Evolutionary conservation across 2,888 invertebrate species (phyloP), one percentile per base, ranked within the genome.

Genomic region (Arrhopalites spinosus): DNA sequence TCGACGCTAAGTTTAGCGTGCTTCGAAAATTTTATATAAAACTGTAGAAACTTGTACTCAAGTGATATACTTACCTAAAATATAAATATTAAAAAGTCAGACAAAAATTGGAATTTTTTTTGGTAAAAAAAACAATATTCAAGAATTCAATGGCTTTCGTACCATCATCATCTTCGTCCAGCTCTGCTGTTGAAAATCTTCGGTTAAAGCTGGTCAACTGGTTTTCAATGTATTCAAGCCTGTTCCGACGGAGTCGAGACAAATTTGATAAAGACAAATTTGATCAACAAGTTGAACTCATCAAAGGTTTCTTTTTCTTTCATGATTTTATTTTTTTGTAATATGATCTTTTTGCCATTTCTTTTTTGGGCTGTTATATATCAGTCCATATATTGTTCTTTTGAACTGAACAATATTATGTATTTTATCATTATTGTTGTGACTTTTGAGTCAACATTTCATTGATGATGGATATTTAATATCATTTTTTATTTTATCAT

Each of bases 251-350:
- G 45, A 72, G 68, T 17, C 75, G 77, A 29, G 73, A 23, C 3
- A n/a, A 29, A 30, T 36, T 3, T 36, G 56, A 66, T 63, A 76
- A 76, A 29, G 79, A 76, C 70, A 78, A 80, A 20, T 81, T 80
- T 72, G 81, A 82, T 73, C 81, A 82, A 78, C 79, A 81, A 76
- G 80, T 81, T 76, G 80, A 81, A 74, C 80, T 82, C 17, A 79
- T 82, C 68, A 80, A 80, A 82, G 81, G 81, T 82, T 75, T 36
- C 45, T 70, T 20, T 20, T 2, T n/a, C 20, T 56, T 20, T 20
- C 15, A 11, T 45, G 7, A 53, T 17, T 13, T 17, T 3, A 17
- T 53, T 17, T 13, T 53, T 53, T 3, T 13, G 8, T 23, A 56
- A 56, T 1, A 56, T 8, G n/a, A 17, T 47, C 47, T 11, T 15